These are phyloP conservation scores for Drosophila pallidifrons DNA, from an alignment of 1,140 invertebrate species.

Conservation along the genomic window DNA sequence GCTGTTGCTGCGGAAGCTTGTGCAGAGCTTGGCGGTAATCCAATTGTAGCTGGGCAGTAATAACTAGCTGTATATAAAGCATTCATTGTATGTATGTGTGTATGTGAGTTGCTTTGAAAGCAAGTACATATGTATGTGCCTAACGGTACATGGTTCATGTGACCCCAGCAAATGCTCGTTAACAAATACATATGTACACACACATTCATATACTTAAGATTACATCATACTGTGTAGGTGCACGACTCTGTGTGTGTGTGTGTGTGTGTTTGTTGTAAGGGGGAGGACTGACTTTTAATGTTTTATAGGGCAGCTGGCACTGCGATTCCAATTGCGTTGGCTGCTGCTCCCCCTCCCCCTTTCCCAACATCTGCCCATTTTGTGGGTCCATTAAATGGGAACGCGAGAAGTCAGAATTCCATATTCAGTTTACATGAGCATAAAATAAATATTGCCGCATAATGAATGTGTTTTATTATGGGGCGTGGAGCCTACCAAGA, in stretches of 20 bases:
- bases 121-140: constrained; percentile 24
- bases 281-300: constrained; percentile 63
- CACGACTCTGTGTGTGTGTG: not conserved
- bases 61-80: constrained; percentile 53
- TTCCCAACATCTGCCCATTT: constrained; percentile 6
- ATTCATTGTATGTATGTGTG: constrained; percentile 13
- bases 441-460: constrained; percentile 25
- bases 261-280: not conserved
- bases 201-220: constrained; percentile 45
- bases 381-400: constrained; percentile 20
- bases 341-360: not conserved
- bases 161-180: constrained; percentile 22
- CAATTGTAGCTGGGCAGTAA: constrained; percentile 68
- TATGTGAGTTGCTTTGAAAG: constrained; percentile 8
- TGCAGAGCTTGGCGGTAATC: constrained; percentile 53
- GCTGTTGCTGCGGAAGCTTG: constrained; percentile 20
- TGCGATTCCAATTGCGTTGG: constrained; percentile 48
- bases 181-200: constrained; percentile 13
- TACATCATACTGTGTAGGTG: constrained; percentile 56
- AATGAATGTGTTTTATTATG: constrained; percentile 18
- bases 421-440: constrained; percentile 19
- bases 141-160: constrained; percentile 22
- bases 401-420: constrained; percentile 5
- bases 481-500: not conserved
- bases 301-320: constrained; percentile 73